A percentile compares a stretch with the other conserved stretches of the same genome.
Conservation (phyloP, 2,113 vertebrate species). For the Atractosteus spatula region DNA sequence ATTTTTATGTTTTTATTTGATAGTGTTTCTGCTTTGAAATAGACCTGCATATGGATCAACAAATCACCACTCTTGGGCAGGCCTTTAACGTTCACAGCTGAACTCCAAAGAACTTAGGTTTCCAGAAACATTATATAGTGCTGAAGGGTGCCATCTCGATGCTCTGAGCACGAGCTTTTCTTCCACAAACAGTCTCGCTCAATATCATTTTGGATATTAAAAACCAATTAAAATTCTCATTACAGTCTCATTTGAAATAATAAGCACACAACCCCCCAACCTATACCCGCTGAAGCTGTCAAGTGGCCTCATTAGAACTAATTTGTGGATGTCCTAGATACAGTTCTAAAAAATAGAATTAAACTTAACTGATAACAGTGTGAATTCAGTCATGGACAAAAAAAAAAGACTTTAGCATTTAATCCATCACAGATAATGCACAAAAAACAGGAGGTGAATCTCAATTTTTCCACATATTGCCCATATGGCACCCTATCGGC, state of each 20-base stretch:
- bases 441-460: background rate
- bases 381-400: background rate
- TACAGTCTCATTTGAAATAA: conserved; percentile 19
- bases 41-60: no score
- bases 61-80: no score
- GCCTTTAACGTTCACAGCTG: no score
- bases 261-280: background rate
- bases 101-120: no score
- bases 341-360: conserved; percentile 7
- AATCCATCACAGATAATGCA: conserved; percentile 13
- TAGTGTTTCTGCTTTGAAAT: no score
- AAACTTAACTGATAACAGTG: background rate
- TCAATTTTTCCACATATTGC: no score
- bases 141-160: no score
- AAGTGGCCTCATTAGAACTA: conserved; percentile 6
- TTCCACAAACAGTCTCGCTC: conserved; percentile 7
- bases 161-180: background rate
- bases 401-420: background rate
- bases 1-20: no score
- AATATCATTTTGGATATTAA: conserved; percentile 22
- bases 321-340: conserved; percentile 15
- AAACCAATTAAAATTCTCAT: conserved; percentile 21
- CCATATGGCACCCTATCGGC: no score
- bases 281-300: conserved; percentile 7
- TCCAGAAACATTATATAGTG: no score